Evolutionary conservation across 1,140 invertebrate genomes (phyloP).

Genomic region (Vanessa atalanta): DNA sequence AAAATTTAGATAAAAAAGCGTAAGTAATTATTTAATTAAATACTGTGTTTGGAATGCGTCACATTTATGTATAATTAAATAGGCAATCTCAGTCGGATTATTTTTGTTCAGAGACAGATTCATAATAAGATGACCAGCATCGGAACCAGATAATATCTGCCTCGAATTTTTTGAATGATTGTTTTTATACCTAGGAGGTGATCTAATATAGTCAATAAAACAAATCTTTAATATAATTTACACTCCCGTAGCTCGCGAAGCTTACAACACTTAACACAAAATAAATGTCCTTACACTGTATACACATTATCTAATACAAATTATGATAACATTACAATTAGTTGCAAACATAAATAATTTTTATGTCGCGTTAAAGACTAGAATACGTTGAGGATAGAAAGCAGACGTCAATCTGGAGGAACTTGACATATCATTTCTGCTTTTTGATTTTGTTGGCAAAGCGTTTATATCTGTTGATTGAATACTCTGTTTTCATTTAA

Average conservation of each 20-base stretch:
- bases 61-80: conserved; percentile 49
- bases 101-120: conserved; percentile 48
- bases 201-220: conserved; percentile 51
- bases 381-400: conserved; percentile 79
- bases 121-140: conserved; percentile 66
- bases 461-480: conserved; percentile 49
- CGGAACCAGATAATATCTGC: conserved; percentile 51
- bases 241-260: conserved; percentile 61
- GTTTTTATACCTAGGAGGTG: conserved; percentile 67
- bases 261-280: conserved; percentile 75
- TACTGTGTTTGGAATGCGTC: conserved; percentile 77
- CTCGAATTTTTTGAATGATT: conserved; percentile 42
- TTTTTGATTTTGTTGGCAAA: conserved; percentile 55
- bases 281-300: conserved; percentile 71
- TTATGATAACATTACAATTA: conserved; percentile 78
- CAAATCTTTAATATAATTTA: conserved; percentile 70
- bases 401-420: conserved; percentile 72
- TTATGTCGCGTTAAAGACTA: conserved; percentile 77
- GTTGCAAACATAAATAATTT: conserved; percentile 73
- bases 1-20: conserved; percentile 57
- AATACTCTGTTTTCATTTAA: conserved; percentile 44
- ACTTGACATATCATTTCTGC: conserved; percentile 64
- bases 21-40: conserved; percentile 65
- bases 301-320: conserved; percentile 72
- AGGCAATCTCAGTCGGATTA: conserved; percentile 60